Conservation (phyloP, 2,888 invertebrate species). For the Eupeodes latifasciatus region DNA sequence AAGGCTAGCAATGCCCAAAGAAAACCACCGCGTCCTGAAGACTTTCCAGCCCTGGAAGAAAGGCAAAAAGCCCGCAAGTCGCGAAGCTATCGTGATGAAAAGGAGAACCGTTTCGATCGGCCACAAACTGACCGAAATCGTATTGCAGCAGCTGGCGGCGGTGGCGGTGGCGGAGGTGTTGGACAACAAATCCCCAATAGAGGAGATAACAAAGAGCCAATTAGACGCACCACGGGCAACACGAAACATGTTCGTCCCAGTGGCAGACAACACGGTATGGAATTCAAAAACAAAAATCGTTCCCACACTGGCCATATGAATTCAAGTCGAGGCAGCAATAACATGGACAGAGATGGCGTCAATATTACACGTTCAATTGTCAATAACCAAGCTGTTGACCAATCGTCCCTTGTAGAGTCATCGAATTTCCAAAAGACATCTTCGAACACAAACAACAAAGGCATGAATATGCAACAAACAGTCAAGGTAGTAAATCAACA, state of each 20-base stretch:
- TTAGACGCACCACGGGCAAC: conserved; percentile 45
- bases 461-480: conserved; percentile 42
- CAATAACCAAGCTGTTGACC: conserved; percentile 42
- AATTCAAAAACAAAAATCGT: conserved; percentile 82
- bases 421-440: conserved; percentile 58
- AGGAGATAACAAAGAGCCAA: conserved; percentile 61
- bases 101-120: conserved; percentile 82
- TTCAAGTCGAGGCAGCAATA: conserved; percentile 42
- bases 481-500: conserved; percentile 52
- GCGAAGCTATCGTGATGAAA: conserved; percentile 81
- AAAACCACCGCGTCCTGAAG: conserved; percentile 85
- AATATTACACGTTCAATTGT: conserved; percentile 56
- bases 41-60: conserved; percentile 85
- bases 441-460: conserved; percentile 39
- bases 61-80: conserved; percentile 72
- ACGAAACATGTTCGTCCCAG: conserved; percentile 43
- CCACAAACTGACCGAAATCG: conserved; percentile 69
- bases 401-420: conserved; percentile 22
- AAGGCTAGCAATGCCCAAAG: conserved; percentile 85
- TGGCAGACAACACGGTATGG: conserved; percentile 81
- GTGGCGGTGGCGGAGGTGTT: neutral
- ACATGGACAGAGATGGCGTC: conserved; percentile 48
- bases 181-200: conserved; percentile 46
- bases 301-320: conserved; percentile 53
- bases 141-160: neutral